Evolutionary conservation across 2,888 invertebrate species (phyloP).

Genomic region (Trissoscelio sp.): DNA sequence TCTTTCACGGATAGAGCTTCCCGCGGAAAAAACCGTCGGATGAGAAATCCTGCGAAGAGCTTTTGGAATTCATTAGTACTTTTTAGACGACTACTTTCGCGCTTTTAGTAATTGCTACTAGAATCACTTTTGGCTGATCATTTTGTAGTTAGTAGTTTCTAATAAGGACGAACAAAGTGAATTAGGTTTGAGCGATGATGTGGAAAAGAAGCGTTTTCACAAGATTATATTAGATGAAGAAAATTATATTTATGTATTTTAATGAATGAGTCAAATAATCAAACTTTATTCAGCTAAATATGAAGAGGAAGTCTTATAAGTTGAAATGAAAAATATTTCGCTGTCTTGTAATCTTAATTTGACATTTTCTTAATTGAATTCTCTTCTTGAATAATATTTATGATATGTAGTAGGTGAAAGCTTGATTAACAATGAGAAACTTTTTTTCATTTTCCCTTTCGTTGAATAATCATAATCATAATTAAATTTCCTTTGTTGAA

Average conservation of each 20-base stretch:
- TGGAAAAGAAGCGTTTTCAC: neutral
- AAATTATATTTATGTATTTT: too few relatives aligned
- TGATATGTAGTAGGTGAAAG: neutral
- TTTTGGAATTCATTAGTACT: constrained; percentile 5
- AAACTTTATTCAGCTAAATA: neutral
- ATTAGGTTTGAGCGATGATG: too few relatives aligned
- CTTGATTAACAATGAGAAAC: neutral
- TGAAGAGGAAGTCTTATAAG: neutral
- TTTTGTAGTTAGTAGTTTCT: neutral
- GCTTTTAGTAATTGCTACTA: neutral
- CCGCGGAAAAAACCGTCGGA: neutral
- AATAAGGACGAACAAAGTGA: neutral
- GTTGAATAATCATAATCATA: too few relatives aligned
- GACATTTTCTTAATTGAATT: constrained; percentile 13
- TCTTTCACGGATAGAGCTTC: neutral
- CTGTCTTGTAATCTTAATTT: neutral
- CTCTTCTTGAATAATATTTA: neutral
- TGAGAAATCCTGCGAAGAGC: neutral
- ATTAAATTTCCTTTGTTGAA: too few relatives aligned
- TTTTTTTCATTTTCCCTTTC: neutral
- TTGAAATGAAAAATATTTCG: neutral
- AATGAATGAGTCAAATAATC: neutral
- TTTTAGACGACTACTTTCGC: neutral
- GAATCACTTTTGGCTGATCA: neutral
- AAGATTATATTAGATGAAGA: too few relatives aligned